These are phyloP conservation scores for Tenebrio molitor DNA, from an alignment of 1,140 invertebrate species.

Conservation along the genomic window DNA sequence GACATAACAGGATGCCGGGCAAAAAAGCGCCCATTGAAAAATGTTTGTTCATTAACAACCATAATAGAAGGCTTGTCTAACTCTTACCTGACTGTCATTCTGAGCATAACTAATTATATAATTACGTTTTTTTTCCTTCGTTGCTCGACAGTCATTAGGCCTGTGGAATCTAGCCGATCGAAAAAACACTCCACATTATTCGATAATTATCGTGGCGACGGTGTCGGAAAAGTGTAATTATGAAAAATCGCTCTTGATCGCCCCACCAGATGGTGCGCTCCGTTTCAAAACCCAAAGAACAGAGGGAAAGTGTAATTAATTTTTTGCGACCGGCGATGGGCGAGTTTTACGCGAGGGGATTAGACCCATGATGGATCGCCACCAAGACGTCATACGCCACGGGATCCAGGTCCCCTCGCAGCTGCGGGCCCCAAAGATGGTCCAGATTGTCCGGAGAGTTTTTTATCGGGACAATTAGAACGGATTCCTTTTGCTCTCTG, in stretches of 20 bases:
- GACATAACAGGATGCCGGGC: constrained; percentile 3
- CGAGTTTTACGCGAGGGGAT: constrained; percentile 8
- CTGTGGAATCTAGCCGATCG: constrained; percentile 36
- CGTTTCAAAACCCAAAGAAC: background rate
- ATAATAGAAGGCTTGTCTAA: constrained; percentile 60
- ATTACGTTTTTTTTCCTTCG: constrained; percentile 62
- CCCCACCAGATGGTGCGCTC: constrained; percentile 41
- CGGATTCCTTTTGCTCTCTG: constrained; percentile 9
- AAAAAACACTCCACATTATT: constrained; percentile 53
- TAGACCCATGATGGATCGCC: constrained; percentile 25
- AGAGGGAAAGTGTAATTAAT: constrained; percentile 12
- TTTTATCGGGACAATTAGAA: constrained; percentile 18
- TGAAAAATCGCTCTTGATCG: constrained; percentile 59
- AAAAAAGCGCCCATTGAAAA: constrained; percentile 51
- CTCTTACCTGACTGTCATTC: constrained; percentile 63
- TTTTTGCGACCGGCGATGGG: background rate
- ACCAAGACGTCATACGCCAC: constrained; percentile 10
- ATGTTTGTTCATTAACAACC: constrained; percentile 55
- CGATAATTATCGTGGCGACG: constrained; percentile 58
- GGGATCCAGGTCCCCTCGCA: constrained; percentile 9
- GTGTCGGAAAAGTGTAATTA: constrained; percentile 59
- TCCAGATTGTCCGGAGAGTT: background rate
- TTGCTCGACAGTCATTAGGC: constrained; percentile 57
- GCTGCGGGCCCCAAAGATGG: background rate
- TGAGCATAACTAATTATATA: constrained; percentile 65